Evolutionary conservation across 2,888 invertebrate species (phyloP), one percentile per base, ranked within the genome.

Genomic region (Lapara coniferarum): DNA sequence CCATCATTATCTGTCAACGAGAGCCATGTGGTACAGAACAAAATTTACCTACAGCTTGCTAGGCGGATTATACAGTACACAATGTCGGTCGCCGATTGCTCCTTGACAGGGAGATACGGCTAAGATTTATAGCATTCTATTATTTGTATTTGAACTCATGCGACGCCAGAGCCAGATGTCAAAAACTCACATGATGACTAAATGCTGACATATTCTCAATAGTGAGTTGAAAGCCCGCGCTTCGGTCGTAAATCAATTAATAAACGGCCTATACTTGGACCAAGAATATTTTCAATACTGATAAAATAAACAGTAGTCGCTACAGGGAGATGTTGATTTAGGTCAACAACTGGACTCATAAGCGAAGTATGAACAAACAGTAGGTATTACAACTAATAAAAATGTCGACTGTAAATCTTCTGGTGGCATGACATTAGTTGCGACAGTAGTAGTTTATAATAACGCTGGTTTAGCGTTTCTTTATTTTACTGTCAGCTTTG

Each of bases 321-420:
- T 16, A 16, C 25, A 25, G 25, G 25, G n/a, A 51, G 51, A 37
- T 30, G 69, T 72, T 70, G 72, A 84, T 82, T 80, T 86, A 80
- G 89, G 88, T 83, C 87, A 85, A 71, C 71, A 73, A 78, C 75
- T 81, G 76, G 76, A 78, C 73, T 72, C 68, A 69, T 68, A 87
- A 85, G 72, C 88, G 73, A 85, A 83, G 82, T 86, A 77, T 81
- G 83, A 25, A 25, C 25, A 25, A 25, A 25, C n/a, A n/a, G n/a
- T n/a, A n/a, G n/a, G 25, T 25, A 25, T 25, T 2, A 83, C 87
- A 77, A 83, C 85, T 85, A 84, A 82, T 87, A 85, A 78, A 69
- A 70, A 69, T 70, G 70, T 73, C 75, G 80, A 82, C 53, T 25
- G 14, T 58, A 58, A 58, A 58, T 58, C 57, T 10, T 58, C 57